Evolutionary conservation across 2,113 vertebrate species (phyloP).

Genomic region (Mesembrinibis cayennensis): DNA sequence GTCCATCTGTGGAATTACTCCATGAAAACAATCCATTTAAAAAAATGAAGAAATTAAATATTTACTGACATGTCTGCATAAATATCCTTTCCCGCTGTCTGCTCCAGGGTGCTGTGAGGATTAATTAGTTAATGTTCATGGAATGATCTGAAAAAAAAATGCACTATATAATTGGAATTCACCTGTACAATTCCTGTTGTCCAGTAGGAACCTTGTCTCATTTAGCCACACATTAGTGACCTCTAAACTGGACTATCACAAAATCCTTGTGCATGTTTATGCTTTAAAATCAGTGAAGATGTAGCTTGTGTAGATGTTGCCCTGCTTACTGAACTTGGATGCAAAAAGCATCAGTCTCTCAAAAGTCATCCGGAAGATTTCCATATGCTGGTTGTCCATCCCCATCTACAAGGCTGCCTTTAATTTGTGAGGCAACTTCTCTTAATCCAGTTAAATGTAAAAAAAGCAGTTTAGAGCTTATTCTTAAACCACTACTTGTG

Average conservation of each 20-base stretch:
- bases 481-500: background rate
- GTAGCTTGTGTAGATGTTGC: background rate
- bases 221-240: background rate
- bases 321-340: background rate
- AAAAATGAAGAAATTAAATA: background rate
- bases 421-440: background rate
- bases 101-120: background rate
- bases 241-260: background rate
- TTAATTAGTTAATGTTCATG: background rate
- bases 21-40: background rate
- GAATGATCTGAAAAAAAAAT: background rate
- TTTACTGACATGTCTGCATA: background rate
- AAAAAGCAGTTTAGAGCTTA: background rate
- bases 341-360: background rate
- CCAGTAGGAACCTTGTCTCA: background rate
- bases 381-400: accelerated
- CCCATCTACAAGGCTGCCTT: background rate
- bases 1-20: background rate
- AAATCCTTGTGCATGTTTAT: background rate
- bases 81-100: background rate
- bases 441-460: background rate
- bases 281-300: background rate
- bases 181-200: background rate
- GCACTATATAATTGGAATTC: background rate
- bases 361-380: background rate